phyloP scores from a whole-genome alignment of 2,113 vertebrate species.

The Fukomys damarensis region DNA sequence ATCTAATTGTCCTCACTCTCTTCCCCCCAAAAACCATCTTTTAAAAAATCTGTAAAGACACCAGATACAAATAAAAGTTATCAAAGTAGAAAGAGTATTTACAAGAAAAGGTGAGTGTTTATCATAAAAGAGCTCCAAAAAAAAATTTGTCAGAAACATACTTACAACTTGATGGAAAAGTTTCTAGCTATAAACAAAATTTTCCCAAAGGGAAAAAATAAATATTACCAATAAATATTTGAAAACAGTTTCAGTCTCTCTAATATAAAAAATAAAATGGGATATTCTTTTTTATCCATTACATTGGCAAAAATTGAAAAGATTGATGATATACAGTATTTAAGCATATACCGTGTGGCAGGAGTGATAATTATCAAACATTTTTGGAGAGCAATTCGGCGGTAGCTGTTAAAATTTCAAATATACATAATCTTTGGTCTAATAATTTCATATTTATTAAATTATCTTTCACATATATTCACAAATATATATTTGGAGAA shows the following conservation, averaged over 20 bases:
- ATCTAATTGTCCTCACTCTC: slow-evolving; percentile 75
- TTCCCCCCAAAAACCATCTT: not conserved
- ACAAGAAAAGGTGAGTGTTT: slow-evolving; percentile 7
- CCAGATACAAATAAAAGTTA: not conserved
- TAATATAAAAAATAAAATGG: slow-evolving; percentile 15
- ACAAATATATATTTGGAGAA: not conserved
- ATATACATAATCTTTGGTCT: not conserved
- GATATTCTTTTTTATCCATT: not conserved
- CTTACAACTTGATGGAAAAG: not conserved
- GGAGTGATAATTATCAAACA: not conserved
- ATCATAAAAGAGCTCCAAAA: slow-evolving; percentile 45
- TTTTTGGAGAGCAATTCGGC: not conserved
- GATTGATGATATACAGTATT: not conserved
- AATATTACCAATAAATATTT: slow-evolving; percentile 44
- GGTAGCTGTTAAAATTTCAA: slow-evolving; percentile 19
- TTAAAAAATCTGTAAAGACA: not conserved
- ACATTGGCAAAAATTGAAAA: not conserved
- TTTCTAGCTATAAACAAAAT: not conserved
- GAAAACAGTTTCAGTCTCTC: not conserved
- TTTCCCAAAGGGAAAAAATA: not conserved
- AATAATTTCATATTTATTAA: slow-evolving; percentile 1
- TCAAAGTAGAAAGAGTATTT: slow-evolving; percentile 41
- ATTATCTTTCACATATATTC: slow-evolving; percentile 14
- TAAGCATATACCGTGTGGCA: not conserved
- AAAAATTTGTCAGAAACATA: not conserved